These are phyloP conservation scores for Cyaniris semiargus DNA, from an alignment of 2,888 invertebrate species.

Conservation along the genomic window DNA sequence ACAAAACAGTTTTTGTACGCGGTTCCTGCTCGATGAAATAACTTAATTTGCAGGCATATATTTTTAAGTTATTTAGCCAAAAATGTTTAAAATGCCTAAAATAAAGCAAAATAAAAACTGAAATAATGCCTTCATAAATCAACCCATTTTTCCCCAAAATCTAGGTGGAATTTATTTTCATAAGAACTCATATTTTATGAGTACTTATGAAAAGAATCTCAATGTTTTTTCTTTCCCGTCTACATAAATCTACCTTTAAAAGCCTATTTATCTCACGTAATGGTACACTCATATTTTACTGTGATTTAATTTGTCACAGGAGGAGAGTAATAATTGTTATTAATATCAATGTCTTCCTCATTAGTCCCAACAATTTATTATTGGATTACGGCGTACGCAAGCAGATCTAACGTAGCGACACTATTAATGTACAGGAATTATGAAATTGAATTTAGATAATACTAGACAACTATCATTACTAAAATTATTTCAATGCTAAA, in stretches of 20 bases:
- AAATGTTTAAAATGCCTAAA: neutral
- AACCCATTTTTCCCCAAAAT: neutral
- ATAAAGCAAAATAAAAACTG: neutral
- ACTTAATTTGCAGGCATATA: too few relatives aligned
- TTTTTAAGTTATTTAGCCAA: too few relatives aligned
- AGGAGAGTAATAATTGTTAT: constrained; percentile 29
- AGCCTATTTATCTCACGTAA: constrained; percentile 7
- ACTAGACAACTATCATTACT: neutral
- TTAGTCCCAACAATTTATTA: constrained; percentile 43
- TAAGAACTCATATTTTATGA: too few relatives aligned
- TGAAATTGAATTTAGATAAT: constrained; percentile 1
- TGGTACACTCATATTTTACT: constrained; percentile 1
- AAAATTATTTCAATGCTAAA: neutral
- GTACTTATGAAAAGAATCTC: constrained; percentile 15
- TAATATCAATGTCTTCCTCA: constrained; percentile 29
- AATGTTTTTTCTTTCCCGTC: neutral
- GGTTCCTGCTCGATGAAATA: too few relatives aligned
- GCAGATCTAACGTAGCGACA: constrained; percentile 44
- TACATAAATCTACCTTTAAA: constrained; percentile 23
- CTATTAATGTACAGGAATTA: neutral
- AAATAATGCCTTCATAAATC: neutral
- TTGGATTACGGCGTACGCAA: constrained; percentile 44
- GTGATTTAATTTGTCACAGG: constrained; percentile 8
- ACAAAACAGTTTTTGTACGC: too few relatives aligned
- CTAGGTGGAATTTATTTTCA: constrained; percentile 18